Percentiles rank a stretch among this genome's conserved stretches.
Evolutionary conservation across 2,888 invertebrate species (phyloP).

Genomic region (Spialia ferax): DNA sequence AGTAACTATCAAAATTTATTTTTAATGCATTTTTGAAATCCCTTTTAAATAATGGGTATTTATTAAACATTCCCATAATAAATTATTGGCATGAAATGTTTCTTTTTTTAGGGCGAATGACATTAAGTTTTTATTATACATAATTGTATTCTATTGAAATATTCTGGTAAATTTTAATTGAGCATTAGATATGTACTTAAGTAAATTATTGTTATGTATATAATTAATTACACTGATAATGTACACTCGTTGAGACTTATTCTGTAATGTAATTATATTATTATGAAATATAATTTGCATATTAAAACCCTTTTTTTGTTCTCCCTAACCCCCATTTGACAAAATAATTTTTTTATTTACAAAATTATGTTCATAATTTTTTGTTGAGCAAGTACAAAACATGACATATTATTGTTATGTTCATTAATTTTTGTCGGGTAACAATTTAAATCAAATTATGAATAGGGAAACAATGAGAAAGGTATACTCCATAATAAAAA

Average conservation of each 20-base stretch:
- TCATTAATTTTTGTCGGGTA: too few species aligned
- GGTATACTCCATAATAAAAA: not conserved
- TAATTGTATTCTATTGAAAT: constrained; percentile 8
- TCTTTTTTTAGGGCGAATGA: not conserved
- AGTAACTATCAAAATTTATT: constrained; percentile 46
- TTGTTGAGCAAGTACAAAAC: too few species aligned
- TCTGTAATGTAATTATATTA: constrained; percentile 54
- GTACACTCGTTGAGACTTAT: constrained; percentile 51
- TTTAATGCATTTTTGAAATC: not conserved
- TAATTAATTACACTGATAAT: constrained; percentile 44
- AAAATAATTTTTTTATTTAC: too few species aligned
- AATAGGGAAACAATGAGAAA: not conserved
- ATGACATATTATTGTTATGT: too few species aligned
- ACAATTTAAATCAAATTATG: too few species aligned
- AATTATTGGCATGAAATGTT: constrained; percentile 3
- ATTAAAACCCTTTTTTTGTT: constrained; percentile 38
- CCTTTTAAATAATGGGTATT: not conserved
- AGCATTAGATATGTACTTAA: constrained; percentile 64
- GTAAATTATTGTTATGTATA: constrained; percentile 74
- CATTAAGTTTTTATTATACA: not conserved
- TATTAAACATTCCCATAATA: constrained; percentile 3
- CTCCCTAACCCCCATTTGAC: too few species aligned
- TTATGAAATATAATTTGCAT: constrained; percentile 57
- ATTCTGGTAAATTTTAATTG: constrained; percentile 50
- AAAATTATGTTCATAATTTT: too few species aligned